Evolutionary conservation across 2,888 invertebrate species (phyloP).

Genomic region (Tanytarsus gracilentus): DNA sequence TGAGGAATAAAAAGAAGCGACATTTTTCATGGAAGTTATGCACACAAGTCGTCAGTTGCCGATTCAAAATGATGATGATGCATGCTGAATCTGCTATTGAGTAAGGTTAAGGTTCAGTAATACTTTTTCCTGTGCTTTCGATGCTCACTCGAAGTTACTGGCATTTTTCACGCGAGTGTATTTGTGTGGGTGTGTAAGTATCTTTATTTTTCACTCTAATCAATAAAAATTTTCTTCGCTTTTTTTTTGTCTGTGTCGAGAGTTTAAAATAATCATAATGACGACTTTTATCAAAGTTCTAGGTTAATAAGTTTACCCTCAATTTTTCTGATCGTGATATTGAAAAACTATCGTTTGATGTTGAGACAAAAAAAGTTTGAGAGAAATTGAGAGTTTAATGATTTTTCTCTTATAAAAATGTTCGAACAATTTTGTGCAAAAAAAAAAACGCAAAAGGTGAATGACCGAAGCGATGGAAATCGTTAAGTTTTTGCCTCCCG

Average conservation of each 20-base stretch:
- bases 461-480: conserved; percentile 26
- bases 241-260: too few relatives aligned
- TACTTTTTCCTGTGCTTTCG: not conserved
- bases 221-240: too few relatives aligned
- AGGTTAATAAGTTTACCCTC: not conserved
- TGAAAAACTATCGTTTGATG: not conserved
- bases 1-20: not conserved
- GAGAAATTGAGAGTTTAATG: conserved; percentile 25
- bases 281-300: not conserved
- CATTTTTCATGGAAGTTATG: too few relatives aligned
- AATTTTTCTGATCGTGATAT: not conserved
- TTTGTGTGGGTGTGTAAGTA: too few relatives aligned
- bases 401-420: not conserved
- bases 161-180: conserved; percentile 6
- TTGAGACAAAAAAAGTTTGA: not conserved
- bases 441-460: conserved; percentile 20
- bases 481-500: conserved; percentile 19
- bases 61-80: conserved; percentile 4
- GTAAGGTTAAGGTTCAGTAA: conserved; percentile 23
- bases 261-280: too few relatives aligned
- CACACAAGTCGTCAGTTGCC: too few relatives aligned
- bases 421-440: not conserved
- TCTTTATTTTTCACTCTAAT: too few relatives aligned
- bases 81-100: conserved; percentile 20
- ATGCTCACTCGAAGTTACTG: conserved; percentile 10